A percentile compares a stretch with the other conserved stretches of the same genome.
Evolutionary conservation across 1,140 invertebrate genomes (phyloP).

Genomic region (Copidosoma floridanum): DNA sequence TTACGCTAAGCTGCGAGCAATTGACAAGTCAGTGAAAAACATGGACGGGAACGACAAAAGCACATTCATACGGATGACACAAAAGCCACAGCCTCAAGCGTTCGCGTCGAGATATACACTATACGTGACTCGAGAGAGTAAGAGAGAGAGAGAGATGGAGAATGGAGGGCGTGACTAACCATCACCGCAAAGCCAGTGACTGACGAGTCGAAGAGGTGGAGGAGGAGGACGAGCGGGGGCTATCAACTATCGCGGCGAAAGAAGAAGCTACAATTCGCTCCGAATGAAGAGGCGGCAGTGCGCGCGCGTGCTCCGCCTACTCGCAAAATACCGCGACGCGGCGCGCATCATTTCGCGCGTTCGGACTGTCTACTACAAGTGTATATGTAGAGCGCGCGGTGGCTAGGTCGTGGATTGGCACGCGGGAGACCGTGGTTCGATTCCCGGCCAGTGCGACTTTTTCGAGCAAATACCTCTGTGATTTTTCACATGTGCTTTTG

Average conservation of each 20-base stretch:
- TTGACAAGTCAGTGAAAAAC: too few species aligned
- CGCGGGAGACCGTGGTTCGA: too few species aligned
- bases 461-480: too few species aligned
- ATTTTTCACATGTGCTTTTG: too few species aligned
- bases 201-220: conserved; percentile 25
- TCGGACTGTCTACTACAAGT: background rate
- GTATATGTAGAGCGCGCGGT: too few species aligned
- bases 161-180: conserved; percentile 25
- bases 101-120: too few species aligned
- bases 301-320: conserved; percentile 24
- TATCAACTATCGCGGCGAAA: conserved; percentile 23
- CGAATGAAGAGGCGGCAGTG: conserved; percentile 19
- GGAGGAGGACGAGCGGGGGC: conserved; percentile 26
- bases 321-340: conserved; percentile 23
- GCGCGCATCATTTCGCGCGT: background rate
- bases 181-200: conserved; percentile 25
- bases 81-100: too few species aligned
- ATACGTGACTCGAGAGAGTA: background rate
- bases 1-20: too few species aligned
- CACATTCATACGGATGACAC: too few species aligned
- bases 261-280: conserved; percentile 17
- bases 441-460: too few species aligned
- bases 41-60: too few species aligned
- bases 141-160: conserved; percentile 18
- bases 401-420: too few species aligned